Base-by-base conservation (phyloP, 2,797 vertebrate species). In the Mormyrus proboscirostris region DNA sequence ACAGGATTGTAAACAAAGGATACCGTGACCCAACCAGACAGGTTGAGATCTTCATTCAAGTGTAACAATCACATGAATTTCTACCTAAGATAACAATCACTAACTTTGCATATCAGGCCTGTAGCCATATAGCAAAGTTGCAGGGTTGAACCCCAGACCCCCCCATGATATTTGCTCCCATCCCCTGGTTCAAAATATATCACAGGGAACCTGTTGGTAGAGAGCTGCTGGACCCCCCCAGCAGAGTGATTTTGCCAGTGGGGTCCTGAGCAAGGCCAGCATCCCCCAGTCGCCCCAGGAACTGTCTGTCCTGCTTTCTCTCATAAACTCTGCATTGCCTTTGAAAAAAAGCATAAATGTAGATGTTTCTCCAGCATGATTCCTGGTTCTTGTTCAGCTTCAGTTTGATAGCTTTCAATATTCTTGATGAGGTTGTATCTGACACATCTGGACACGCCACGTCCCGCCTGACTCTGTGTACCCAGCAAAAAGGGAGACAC, bases 391-490 rank as follows among this genome's bases (percentile, higher is more conserved):
- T 25, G 59, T 62, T 38, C 10, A 73, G 38, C 12, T 38, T 73
- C 25, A 73, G 29, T 33, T 29, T 73, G 10, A 38, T 16, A 4
- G 29, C 29, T 14, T 65, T 65, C 59, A 65, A 10, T 65, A 65
- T 65, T 65, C 55, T 57, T 22, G 25, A 65, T 4, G 51, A 22
- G 3, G 44, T 2, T 50, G 41, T n/a, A 16, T 1, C n/a, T 51
- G 22, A n/a, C 41, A 2, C 86, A 25, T 19, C 25, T 9, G 14
- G 41, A 33, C 19, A 2, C 86, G 47, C 33, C 16, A 3, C n/a
- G 22, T 22, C 89, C 88, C 55, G 22, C 50, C 44, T 85, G 88
- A 91, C 90, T 86, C 89, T 88, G 50, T 55, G 41, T 86, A 88
- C 82, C 87, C 91, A 57, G 10, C 57, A 4, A 55, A 62, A 65